Conservation (phyloP, 1,140 invertebrate genomes). For the Drosophila tristis region DNA sequence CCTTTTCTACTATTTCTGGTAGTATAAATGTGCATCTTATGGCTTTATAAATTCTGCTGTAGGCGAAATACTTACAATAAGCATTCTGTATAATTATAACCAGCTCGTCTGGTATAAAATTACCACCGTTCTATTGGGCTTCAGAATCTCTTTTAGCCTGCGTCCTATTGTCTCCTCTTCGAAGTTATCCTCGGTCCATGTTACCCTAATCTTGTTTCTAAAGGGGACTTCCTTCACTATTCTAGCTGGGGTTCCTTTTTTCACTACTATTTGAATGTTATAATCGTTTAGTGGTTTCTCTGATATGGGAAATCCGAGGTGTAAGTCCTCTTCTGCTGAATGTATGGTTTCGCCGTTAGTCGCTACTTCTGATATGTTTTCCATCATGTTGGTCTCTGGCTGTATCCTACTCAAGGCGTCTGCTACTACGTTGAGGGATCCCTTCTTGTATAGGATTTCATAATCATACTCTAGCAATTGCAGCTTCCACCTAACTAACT, state of each 20-base stretch:
- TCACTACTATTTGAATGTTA: constrained; percentile 16
- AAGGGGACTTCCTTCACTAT: background rate
- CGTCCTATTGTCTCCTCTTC: background rate
- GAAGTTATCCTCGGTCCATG: no score
- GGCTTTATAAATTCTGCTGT: background rate
- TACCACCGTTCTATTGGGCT: constrained; percentile 3
- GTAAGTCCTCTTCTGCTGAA: no score
- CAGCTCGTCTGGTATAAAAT: background rate
- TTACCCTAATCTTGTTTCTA: no score
- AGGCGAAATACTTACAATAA: background rate
- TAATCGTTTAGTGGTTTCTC: constrained; percentile 23
- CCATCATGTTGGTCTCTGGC: no score
- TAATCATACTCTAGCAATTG: no score
- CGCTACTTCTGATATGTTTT: no score
- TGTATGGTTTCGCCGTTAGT: background rate
- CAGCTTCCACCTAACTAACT: no score
- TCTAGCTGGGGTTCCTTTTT: background rate
- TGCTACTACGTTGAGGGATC: no score
- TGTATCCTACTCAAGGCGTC: no score
- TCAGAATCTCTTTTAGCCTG: background rate
- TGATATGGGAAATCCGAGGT: background rate
- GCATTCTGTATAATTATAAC: background rate
- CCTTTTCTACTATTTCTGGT: background rate
- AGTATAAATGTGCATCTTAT: background rate
- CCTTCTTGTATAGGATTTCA: no score